phyloP scores from a whole-genome alignment of 2,888 invertebrate genomes.

The Caenorhabditis virilis region DNA sequence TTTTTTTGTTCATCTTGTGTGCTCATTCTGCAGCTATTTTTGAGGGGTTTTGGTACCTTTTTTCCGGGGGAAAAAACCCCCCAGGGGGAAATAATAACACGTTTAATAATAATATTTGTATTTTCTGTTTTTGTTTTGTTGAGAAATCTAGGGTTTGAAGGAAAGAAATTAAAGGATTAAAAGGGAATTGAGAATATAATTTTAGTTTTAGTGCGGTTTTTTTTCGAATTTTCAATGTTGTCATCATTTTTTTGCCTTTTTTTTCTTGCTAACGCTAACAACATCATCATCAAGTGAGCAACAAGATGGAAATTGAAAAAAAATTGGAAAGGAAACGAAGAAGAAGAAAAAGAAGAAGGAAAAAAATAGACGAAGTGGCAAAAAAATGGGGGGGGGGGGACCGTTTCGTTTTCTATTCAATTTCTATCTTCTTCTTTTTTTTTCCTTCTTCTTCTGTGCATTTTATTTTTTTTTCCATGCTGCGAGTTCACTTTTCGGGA shows the following conservation, averaged over 20 bases:
- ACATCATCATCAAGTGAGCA: background rate
- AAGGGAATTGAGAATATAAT: too few relatives aligned
- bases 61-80: too few relatives aligned
- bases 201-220: too few relatives aligned
- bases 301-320: too few relatives aligned
- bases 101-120: too few relatives aligned
- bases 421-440: background rate
- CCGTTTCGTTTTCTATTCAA: background rate
- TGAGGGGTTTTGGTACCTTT: too few relatives aligned
- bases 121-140: background rate
- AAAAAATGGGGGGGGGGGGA: background rate
- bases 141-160: background rate
- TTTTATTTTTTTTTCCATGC: conserved; percentile 5
- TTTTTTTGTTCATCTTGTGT: conserved; percentile 1
- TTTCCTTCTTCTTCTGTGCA: background rate
- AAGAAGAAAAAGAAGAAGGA: background rate
- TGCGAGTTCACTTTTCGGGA: background rate
- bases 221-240: background rate
- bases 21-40: too few relatives aligned
- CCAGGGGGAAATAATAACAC: too few relatives aligned
- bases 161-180: conserved; percentile 23
- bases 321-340: background rate
- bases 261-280: background rate
- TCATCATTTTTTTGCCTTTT: background rate
- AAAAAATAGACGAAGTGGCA: background rate